Evolutionary conservation across 2,113 vertebrate species (phyloP).

Genomic region (Azemiops feae): DNA sequence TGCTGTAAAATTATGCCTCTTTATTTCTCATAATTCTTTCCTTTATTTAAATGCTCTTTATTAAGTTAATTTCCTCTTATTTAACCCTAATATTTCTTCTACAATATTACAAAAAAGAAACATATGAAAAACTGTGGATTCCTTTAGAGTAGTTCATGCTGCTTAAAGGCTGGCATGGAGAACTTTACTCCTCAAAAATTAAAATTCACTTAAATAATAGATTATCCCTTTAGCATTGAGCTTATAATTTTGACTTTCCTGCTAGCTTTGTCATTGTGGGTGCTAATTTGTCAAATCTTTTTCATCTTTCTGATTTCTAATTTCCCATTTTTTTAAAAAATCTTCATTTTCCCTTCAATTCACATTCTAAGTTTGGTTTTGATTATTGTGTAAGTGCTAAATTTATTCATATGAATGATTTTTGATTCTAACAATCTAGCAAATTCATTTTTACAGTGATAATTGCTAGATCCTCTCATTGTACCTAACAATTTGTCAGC

Average conservation of each 20-base stretch:
- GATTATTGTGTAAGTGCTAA: not conserved
- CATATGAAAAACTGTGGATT: not conserved
- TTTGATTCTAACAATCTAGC: constrained; percentile 2
- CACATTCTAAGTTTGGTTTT: constrained; percentile 9
- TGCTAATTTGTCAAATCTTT: not conserved
- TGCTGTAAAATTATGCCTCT: not conserved
- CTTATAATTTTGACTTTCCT: not conserved
- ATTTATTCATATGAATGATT: constrained; percentile 14
- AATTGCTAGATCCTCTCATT: constrained; percentile 7
- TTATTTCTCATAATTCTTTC: not conserved
- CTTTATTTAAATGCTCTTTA: not conserved
- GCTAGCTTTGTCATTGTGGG: not conserved
- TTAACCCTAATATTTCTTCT: not conserved
- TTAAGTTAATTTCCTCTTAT: not conserved
- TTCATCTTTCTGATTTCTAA: constrained; percentile 3
- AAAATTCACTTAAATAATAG: not conserved
- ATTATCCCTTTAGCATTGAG: not conserved
- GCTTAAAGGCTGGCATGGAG: not conserved
- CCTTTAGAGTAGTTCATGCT: not conserved
- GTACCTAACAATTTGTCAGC: not conserved
- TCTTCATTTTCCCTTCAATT: not conserved
- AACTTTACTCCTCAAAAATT: not conserved
- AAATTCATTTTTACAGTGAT: constrained; percentile 2
- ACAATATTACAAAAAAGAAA: not conserved
- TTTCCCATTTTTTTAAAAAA: not conserved